Percentiles rank a stretch among this genome's conserved stretches.
Conservation (phyloP, 2,113 vertebrate genomes). For the Malurus melanocephalus region DNA sequence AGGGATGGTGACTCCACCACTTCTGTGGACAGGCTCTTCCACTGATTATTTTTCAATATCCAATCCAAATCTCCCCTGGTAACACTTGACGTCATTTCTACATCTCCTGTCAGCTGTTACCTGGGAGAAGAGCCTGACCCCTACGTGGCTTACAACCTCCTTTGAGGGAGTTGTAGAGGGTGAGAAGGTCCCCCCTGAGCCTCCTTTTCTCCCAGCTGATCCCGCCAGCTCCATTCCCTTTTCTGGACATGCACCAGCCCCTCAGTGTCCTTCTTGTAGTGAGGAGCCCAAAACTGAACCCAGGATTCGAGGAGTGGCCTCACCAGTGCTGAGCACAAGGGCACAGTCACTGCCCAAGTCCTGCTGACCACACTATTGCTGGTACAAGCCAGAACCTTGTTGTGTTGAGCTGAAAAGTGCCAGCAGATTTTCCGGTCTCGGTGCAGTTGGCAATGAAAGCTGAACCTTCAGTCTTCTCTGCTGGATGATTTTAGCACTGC, state of each 20-base stretch:
- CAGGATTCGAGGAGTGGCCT: not conserved
- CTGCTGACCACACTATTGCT: not conserved
- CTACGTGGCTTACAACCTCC: not conserved
- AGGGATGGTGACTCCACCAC: not conserved
- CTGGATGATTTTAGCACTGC: conserved; percentile 36
- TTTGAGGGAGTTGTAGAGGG: not conserved
- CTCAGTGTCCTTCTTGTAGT: not conserved
- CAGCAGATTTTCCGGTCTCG: not conserved
- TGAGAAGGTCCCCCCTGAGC: not conserved
- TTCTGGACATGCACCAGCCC: not conserved
- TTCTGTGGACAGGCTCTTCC: not conserved
- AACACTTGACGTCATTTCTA: not conserved
- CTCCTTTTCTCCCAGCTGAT: not conserved
- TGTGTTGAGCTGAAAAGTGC: not conserved
- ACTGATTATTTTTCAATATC: not conserved
- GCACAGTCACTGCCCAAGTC: not conserved
- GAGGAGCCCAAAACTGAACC: not conserved
- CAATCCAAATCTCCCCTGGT: not conserved
- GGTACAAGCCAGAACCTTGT: not conserved
- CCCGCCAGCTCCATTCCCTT: accelerated
- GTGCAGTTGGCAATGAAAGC: not conserved
- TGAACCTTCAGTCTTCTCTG: conserved; percentile 11
- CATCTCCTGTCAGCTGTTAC: not conserved
- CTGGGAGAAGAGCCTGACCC: not conserved
- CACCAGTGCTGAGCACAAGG: accelerated